Evolutionary conservation across 2,888 invertebrate genomes (phyloP).

Genomic region (Busseola fusca): DNA sequence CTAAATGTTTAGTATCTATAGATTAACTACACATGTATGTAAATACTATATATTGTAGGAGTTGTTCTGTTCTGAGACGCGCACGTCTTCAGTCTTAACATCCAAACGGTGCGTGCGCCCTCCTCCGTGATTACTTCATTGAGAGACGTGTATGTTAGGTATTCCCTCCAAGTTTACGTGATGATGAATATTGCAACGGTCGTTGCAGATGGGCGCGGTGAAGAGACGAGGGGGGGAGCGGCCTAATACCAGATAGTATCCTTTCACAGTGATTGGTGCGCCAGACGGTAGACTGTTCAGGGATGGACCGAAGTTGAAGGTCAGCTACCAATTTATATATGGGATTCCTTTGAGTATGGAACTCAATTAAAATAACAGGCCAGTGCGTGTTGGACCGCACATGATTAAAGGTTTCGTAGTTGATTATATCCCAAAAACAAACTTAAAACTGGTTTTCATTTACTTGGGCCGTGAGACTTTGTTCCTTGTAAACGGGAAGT

Average conservation of each 20-base stretch:
- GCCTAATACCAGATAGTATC: constrained; percentile 49
- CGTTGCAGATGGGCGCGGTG: constrained; percentile 16
- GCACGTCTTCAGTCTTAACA: not conserved
- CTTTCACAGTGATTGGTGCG: constrained; percentile 61
- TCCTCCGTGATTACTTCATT: not conserved
- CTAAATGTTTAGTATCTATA: not conserved
- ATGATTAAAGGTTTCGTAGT: not conserved
- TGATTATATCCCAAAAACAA: not conserved
- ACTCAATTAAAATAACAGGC: not conserved
- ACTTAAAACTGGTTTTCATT: not conserved
- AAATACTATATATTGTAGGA: not conserved
- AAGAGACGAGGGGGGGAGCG: not conserved
- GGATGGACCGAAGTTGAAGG: constrained; percentile 20
- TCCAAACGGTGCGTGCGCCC: not conserved
- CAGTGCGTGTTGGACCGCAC: not conserved
- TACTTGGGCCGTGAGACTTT: not conserved
- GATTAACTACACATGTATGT: not conserved
- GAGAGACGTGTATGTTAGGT: constrained; percentile 1
- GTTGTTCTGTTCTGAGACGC: not conserved
- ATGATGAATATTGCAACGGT: constrained; percentile 33
- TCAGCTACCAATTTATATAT: not conserved
- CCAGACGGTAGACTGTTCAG: constrained; percentile 50
- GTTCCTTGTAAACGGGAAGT: not conserved
- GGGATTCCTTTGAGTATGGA: not conserved
- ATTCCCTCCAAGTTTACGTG: constrained; percentile 14